Evolutionary conservation across 2,888 invertebrate genomes (phyloP).

Genomic region (Rugalucina vietnamica): DNA sequence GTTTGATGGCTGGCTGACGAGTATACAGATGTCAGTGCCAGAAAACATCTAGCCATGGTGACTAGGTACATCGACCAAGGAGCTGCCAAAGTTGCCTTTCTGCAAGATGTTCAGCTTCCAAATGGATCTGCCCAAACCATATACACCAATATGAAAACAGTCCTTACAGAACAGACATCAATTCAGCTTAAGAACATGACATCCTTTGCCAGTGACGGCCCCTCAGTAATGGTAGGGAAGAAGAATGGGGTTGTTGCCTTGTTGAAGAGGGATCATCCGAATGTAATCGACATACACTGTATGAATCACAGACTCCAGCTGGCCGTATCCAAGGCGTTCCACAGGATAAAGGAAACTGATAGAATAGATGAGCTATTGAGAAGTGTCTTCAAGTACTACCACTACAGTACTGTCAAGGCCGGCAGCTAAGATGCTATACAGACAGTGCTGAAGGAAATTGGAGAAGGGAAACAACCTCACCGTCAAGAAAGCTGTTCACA

Average conservation of each 20-base stretch:
- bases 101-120: constrained; percentile 45
- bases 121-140: constrained; percentile 42
- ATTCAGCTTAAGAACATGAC: constrained; percentile 27
- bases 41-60: constrained; percentile 31
- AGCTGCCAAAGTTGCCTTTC: constrained; percentile 18
- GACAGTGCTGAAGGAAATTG: constrained; percentile 34
- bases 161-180: not conserved
- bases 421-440: constrained; percentile 47
- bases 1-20: constrained; percentile 41
- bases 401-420: constrained; percentile 50
- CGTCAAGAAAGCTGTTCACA: constrained; percentile 38
- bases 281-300: constrained; percentile 35
- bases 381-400: constrained; percentile 48
- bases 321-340: constrained; percentile 46
- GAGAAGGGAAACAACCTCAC: constrained; percentile 25
- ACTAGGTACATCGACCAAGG: constrained; percentile 34
- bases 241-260: constrained; percentile 47
- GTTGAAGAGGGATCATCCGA: constrained; percentile 36
- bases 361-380: constrained; percentile 39
- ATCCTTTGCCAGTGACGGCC: constrained; percentile 55
- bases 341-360: constrained; percentile 10
- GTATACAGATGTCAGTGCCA: constrained; percentile 35
- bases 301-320: constrained; percentile 48
- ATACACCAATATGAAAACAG: constrained; percentile 17
- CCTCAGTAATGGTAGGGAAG: constrained; percentile 45